Evolutionary conservation across 2,797 vertebrate species (phyloP).

Genomic region (Peromyscus attwateri): DNA sequence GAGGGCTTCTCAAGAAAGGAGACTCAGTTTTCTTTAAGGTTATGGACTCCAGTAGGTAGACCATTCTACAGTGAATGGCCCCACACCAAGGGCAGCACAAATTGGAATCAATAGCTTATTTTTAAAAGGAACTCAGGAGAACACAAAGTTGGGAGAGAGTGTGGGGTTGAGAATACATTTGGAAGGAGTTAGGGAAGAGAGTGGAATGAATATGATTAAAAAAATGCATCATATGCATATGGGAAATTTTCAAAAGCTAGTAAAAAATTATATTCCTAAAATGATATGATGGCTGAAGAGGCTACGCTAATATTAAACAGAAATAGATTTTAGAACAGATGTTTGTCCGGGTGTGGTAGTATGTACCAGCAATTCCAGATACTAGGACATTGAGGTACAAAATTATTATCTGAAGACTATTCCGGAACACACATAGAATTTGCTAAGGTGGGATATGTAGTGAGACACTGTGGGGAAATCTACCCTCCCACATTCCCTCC

Average conservation of each 20-base stretch:
- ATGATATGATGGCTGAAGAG: neutral
- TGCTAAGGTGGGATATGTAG: neutral
- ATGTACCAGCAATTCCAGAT: neutral
- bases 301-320: neutral
- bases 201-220: neutral
- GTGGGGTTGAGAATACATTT: neutral
- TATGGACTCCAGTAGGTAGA: neutral
- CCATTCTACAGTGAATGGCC: neutral
- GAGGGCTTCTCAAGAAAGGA: neutral
- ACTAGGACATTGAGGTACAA: neutral
- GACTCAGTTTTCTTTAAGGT: neutral
- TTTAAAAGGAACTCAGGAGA: neutral
- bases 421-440: neutral
- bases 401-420: neutral
- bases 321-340: neutral
- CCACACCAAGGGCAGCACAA: neutral
- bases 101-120: neutral
- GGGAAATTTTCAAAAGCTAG: neutral
- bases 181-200: neutral
- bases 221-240: neutral
- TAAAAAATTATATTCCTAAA: neutral
- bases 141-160: neutral
- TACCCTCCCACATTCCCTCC: neutral
- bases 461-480: neutral
- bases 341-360: neutral